A percentile compares a stretch with the other conserved stretches of the same genome.
These are phyloP conservation scores for Chrysaora quinquecirrha DNA, from an alignment of 30 jellyfish, hydroid and myxozoan genomes.

Conservation along the genomic window DNA sequence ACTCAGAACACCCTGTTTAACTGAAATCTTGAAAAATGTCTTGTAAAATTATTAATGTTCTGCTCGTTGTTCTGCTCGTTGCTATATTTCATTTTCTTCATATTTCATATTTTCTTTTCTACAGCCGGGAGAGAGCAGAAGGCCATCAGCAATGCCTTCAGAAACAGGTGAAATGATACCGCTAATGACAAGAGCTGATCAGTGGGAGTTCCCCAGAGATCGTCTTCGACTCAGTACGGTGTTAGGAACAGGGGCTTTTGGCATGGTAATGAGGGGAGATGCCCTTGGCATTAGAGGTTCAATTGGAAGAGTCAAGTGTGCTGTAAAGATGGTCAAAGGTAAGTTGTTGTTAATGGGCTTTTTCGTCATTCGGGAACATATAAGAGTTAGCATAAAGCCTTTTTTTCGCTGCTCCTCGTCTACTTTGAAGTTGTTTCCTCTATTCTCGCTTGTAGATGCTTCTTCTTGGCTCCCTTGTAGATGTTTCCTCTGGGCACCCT, in stretches of 20 bases:
- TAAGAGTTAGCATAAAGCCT: no score
- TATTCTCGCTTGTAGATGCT: no score
- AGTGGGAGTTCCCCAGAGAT: constrained; percentile 97
- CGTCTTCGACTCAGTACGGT: constrained; percentile 86
- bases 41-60: no score
- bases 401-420: no score
- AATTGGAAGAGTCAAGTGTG: constrained; percentile 81
- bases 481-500: no score
- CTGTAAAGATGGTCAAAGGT: constrained; percentile 96
- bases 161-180: constrained; percentile 82
- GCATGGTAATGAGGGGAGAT: constrained; percentile 94
- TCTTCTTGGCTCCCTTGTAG: no score
- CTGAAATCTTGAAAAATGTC: no score
- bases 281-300: constrained; percentile 96
- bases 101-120: neutral
- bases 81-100: no score
- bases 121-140: constrained; percentile 60
- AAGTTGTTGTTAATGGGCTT: neutral
- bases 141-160: constrained; percentile 73
- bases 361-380: no score
- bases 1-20: neutral
- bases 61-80: no score
- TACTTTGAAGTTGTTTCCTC: no score
- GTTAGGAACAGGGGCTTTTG: constrained; percentile 97
- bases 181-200: constrained; percentile 71